Percentiles rank a stretch among this genome's conserved stretches.
Evolutionary conservation across 2,888 invertebrate species (phyloP).

Genomic region (Nebria brevicollis): DNA sequence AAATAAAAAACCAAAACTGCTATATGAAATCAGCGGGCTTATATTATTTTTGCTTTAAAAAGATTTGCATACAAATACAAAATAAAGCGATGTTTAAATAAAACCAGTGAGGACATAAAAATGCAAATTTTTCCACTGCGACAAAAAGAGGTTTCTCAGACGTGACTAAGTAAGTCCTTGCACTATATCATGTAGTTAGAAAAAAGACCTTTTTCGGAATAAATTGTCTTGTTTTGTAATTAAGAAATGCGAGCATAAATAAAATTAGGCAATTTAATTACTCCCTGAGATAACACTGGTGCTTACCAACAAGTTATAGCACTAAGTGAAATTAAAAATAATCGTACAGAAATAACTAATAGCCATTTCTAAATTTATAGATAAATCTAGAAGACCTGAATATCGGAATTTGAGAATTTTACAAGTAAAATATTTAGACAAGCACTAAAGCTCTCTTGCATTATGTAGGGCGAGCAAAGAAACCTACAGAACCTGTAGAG

Average conservation of each 20-base stretch:
- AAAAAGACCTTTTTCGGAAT: not conserved
- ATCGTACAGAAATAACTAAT: too few species aligned
- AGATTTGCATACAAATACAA: constrained; percentile 27
- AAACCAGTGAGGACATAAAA: constrained; percentile 20
- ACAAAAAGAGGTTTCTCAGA: constrained; percentile 8
- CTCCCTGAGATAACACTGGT: not conserved
- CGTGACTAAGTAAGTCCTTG: not conserved
- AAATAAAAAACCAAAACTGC: not conserved
- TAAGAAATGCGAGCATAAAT: not conserved
- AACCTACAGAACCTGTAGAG: too few species aligned
- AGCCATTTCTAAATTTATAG: too few species aligned
- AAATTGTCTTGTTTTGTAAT: not conserved
- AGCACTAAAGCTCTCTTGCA: too few species aligned
- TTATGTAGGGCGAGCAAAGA: too few species aligned
- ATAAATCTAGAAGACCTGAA: too few species aligned
- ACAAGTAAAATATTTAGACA: too few species aligned
- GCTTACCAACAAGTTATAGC: too few species aligned
- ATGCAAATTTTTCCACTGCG: constrained; percentile 27
- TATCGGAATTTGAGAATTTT: too few species aligned
- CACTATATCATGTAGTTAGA: not conserved
- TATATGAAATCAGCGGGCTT: not conserved
- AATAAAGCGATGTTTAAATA: constrained; percentile 25
- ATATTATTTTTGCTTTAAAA: constrained; percentile 13
- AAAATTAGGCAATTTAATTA: not conserved
- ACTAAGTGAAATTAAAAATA: too few species aligned